Conservation (phyloP, 2,113 vertebrate species). For the Clarias macrocephalus region DNA sequence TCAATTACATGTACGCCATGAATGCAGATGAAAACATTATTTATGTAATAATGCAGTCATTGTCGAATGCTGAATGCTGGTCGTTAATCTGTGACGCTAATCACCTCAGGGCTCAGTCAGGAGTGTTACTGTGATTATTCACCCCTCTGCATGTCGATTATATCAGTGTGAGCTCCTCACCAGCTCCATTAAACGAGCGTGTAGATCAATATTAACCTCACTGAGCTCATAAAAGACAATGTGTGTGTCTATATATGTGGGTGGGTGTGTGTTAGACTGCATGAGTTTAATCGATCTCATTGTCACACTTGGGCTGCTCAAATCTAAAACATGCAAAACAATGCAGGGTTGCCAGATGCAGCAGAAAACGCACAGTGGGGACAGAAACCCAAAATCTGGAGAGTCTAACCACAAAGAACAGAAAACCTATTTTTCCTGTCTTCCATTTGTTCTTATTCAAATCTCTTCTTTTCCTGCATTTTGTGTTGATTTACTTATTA, state of each 20-base stretch:
- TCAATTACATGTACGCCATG: neutral
- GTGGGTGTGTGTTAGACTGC: neutral
- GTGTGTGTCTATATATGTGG: conserved; percentile 29
- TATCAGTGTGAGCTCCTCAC: neutral
- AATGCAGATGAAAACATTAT: neutral
- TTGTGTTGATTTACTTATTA: neutral
- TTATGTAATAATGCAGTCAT: neutral
- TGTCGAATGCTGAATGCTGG: neutral
- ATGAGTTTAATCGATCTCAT: neutral
- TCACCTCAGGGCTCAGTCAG: neutral
- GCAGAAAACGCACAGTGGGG: neutral
- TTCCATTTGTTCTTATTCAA: neutral
- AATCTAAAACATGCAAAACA: neutral
- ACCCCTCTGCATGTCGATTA: neutral
- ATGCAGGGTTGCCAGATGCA: neutral
- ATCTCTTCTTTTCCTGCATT: neutral
- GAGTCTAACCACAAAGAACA: neutral
- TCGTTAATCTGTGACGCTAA: neutral
- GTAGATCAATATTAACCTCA: neutral
- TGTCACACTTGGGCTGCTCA: neutral
- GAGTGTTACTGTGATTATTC: neutral
- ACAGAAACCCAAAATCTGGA: neutral
- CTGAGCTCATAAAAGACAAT: neutral
- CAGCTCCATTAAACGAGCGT: neutral
- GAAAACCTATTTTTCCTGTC: neutral